Base-by-base conservation (phyloP, 1,140 invertebrate species). In the Spodoptera frugiperda region DNA sequence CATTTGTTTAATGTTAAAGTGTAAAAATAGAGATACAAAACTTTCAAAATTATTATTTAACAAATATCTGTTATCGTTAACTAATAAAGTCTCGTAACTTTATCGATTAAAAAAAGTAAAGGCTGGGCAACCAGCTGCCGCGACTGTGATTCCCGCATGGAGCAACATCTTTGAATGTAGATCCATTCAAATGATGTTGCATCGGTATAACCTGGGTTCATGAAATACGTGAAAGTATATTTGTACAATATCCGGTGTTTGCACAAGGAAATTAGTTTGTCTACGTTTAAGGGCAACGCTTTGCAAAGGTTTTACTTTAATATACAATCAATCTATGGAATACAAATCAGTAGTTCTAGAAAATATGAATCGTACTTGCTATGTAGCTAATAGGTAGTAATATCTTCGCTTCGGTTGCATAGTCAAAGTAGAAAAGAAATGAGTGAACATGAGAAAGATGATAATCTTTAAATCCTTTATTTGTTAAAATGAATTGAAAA, bases 191-290 rank as follows among this genome's bases (percentile, higher is more conserved):
- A n/a, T n/a, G n/a, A 30, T 15, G 57, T 17, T 61, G 57, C 57
- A 61, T 61, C 44, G 17, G 17, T 39, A 53, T 53, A 15, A 39
- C 33, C 9, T 12, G 57, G 9, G 15, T 9, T 61, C 15, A n/a
- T n/a, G 33, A 61, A 44, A 61, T 61, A 33, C n/a, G 30, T 30
- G 21, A 44, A 61, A 61, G 33, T 44, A 44, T 44, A 61, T 12
- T 8, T 44, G 14, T n/a, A 39, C 39, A 61, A 61, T 61, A 61
- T 61, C 57, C 57, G 57, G 57, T 10, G 15, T 61, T 17, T 15
- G 57, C 39, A 44, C 17, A n/a, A 61, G 57, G 57, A 61, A 61
- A 61, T 61, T 61, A 61, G 57, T 61, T 61, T 61, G n/a, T 61
- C 17, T 61, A 17, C 15, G 15, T 17, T 61, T 61, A 61, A 3